Conservation (phyloP, 2,888 invertebrate species). For the Xylocampa areola region DNA sequence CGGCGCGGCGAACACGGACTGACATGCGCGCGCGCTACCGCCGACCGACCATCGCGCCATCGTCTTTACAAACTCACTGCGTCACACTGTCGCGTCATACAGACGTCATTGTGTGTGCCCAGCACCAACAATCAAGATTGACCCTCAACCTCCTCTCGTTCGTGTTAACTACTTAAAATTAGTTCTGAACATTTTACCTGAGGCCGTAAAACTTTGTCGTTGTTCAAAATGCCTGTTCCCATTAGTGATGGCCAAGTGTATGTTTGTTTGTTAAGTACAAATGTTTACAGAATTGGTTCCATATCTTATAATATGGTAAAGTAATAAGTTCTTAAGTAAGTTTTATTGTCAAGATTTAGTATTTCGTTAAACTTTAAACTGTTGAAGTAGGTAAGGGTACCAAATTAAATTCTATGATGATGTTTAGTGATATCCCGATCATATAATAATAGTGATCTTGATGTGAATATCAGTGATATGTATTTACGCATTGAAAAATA, state of each 20-base stretch:
- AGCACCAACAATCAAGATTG: conserved; percentile 28
- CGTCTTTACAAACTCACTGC: conserved; percentile 53
- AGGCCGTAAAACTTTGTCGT: background rate
- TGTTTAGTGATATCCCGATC: too few species aligned
- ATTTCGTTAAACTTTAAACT: too few species aligned
- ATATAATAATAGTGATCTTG: too few species aligned
- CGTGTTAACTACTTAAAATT: conserved; percentile 18
- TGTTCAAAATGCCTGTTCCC: background rate
- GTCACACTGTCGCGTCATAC: conserved; percentile 56
- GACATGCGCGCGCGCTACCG: conserved; percentile 65
- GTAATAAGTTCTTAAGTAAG: too few species aligned
- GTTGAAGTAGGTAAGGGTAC: too few species aligned
- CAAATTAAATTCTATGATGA: too few species aligned
- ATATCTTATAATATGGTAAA: too few species aligned
- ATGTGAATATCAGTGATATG: too few species aligned
- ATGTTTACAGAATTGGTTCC: too few species aligned
- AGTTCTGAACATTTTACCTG: conserved; percentile 11
- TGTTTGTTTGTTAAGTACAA: too few species aligned
- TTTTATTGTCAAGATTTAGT: too few species aligned
- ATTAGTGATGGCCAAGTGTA: background rate
- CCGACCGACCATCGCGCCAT: conserved; percentile 48
- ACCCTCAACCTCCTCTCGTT: conserved; percentile 23
- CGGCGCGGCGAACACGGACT: conserved; percentile 75
- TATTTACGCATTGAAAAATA: too few species aligned
- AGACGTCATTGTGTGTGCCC: conserved; percentile 46